phyloP scores from a whole-genome alignment of 1,140 invertebrate genomes.

The Drosophila punjabiensis region DNA sequence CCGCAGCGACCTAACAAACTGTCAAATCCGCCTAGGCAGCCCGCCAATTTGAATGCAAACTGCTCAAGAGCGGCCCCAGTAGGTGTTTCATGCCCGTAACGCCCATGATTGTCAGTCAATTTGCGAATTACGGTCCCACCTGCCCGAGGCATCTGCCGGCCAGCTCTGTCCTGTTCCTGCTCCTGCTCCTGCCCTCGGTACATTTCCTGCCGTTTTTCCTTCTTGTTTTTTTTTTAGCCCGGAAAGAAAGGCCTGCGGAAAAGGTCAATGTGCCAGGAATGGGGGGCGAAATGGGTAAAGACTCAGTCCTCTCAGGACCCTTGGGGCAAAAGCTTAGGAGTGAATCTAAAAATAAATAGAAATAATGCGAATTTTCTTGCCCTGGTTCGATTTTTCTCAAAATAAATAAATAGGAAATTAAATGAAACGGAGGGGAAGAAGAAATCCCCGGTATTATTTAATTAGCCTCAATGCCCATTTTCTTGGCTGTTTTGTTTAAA shows the following conservation, averaged over 20 bases:
- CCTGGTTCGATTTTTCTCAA: conserved; percentile 44
- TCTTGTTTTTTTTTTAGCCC: not conserved
- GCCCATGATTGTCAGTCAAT: conserved; percentile 73
- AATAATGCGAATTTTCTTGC: conserved; percentile 38
- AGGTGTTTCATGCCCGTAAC: conserved; percentile 56
- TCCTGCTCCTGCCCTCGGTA: not conserved
- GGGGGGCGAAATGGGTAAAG: conserved; percentile 44
- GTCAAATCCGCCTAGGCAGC: conserved; percentile 58
- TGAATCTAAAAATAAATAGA: conserved; percentile 71
- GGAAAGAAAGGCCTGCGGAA: conserved; percentile 22
- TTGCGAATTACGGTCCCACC: conserved; percentile 73
- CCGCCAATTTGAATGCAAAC: conserved; percentile 42
- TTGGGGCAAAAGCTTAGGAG: conserved; percentile 46
- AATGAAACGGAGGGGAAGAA: not conserved
- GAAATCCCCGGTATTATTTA: conserved; percentile 39
- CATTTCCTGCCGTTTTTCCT: conserved; percentile 26
- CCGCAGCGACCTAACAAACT: conserved; percentile 42
- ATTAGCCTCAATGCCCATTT: conserved; percentile 37
- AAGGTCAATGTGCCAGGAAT: conserved; percentile 68
- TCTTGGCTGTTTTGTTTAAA: conserved; percentile 1
- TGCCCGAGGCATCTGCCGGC: conserved; percentile 54
- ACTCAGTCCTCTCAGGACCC: conserved; percentile 10
- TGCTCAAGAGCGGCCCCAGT: conserved; percentile 31
- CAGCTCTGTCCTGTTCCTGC: conserved; percentile 30
- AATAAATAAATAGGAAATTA: conserved; percentile 21